phyloP scores from a whole-genome alignment of 2,113 vertebrate genomes.

The Oxyura jamaicensis region DNA sequence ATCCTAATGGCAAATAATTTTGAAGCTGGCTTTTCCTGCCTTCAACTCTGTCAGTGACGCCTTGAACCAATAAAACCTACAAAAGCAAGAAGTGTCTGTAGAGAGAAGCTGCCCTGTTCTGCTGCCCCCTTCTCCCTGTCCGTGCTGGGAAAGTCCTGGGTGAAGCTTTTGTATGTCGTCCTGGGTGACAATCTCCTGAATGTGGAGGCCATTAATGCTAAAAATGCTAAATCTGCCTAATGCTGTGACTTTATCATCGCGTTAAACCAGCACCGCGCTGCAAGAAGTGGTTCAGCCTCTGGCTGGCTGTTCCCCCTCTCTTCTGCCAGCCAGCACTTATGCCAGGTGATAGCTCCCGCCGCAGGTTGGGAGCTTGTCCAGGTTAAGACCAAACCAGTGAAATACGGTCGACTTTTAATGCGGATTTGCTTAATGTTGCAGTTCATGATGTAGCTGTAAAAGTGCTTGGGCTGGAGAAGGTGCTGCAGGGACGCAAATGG shows the following conservation, averaged over 20 bases:
- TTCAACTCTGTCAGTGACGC: not conserved
- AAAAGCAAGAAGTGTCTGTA: not conserved
- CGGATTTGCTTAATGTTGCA: not conserved
- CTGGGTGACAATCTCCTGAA: rapidly evolving
- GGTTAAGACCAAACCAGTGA: not conserved
- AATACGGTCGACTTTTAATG: not conserved
- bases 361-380: rapidly evolving
- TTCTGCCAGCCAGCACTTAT: not conserved
- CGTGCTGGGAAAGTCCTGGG: not conserved
- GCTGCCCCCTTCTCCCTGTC: not conserved
- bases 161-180: not conserved
- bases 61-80: not conserved
- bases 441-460: not conserved
- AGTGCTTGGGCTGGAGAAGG: not conserved
- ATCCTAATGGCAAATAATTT: constrained; percentile 9
- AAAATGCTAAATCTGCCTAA: not conserved
- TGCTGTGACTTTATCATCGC: not conserved
- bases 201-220: not conserved
- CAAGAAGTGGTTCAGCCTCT: not conserved
- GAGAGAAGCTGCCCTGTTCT: not conserved
- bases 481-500: not conserved
- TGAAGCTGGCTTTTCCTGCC: not conserved
- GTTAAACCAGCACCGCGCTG: not conserved
- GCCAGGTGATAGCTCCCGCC: not conserved
- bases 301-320: not conserved